Evolutionary conservation across 2,797 vertebrate species (phyloP).

Genomic region (Nannoperca obscura): DNA sequence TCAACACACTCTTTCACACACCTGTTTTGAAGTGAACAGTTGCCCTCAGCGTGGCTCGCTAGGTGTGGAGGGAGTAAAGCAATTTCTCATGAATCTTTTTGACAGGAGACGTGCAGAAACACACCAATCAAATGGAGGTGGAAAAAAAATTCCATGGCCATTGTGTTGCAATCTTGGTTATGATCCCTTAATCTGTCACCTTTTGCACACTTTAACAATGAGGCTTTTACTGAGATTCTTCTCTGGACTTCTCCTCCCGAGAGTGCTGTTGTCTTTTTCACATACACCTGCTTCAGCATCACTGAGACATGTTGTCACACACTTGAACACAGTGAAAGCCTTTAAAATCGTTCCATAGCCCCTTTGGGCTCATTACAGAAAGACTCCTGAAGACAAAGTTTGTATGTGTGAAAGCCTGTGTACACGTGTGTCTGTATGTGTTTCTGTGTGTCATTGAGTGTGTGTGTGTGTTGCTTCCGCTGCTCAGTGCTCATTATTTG

Average conservation of each 20-base stretch:
- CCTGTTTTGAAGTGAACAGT: slow-evolving; percentile 47
- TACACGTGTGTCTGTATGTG: slow-evolving; percentile 24
- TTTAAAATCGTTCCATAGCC: slow-evolving; percentile 51
- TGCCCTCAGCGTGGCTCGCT: slow-evolving; percentile 47
- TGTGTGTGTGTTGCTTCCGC: slow-evolving; percentile 58
- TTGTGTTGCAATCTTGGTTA: slow-evolving; percentile 4
- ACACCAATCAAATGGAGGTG: slow-evolving; percentile 32
- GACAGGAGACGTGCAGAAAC: slow-evolving; percentile 57
- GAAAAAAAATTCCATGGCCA: background rate
- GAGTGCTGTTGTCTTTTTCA: slow-evolving; percentile 18
- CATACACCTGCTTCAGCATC: slow-evolving; percentile 46
- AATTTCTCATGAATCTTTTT: slow-evolving; percentile 10
- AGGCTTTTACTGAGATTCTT: slow-evolving; percentile 14
- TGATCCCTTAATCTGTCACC: slow-evolving; percentile 25
- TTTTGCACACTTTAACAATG: slow-evolving; percentile 15
- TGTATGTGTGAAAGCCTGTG: slow-evolving; percentile 47
- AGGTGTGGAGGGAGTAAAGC: slow-evolving; percentile 41
- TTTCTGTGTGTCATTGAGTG: background rate
- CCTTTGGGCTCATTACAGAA: slow-evolving; percentile 74
- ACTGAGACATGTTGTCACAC: slow-evolving; percentile 54
- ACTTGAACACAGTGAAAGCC: slow-evolving; percentile 40
- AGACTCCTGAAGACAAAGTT: slow-evolving; percentile 47
- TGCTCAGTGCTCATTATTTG: slow-evolving; percentile 78
- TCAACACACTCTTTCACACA: slow-evolving; percentile 52
- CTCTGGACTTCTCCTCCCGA: slow-evolving; percentile 11